Base-by-base conservation (phyloP, 2,888 invertebrate genomes). In the Antheraea yamamai region DNA sequence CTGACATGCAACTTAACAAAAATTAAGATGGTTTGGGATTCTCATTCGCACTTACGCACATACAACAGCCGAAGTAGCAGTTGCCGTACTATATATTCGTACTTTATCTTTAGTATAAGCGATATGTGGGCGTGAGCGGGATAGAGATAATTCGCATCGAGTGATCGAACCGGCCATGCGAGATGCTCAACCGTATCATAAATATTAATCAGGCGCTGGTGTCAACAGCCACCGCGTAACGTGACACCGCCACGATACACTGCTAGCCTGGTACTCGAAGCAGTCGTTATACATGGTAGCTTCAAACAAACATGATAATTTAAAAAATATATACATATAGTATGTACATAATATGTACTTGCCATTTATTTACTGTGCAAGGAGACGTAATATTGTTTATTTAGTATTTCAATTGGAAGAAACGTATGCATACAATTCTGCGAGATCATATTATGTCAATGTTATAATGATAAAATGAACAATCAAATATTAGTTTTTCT, bases 171-270 rank as follows among this genome's bases (percentile, higher is more conserved):
- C 92, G 93, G 93, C 94, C 95, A 93, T 94, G 91, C 95, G 93
- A 95, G 95, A 95, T 95, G 93, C 92, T 94, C 93, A 91, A 92
- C 88, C 92, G 92, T 94, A 95, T 95, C 95, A 95, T 95, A 95
- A 95, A 95, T 95, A 95, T 95, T 95, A 95, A 95, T 95, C 95
- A 95, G 94, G 93, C 95, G 89, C 92, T 94, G 95, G 95, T 94
- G 95, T 95, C 95, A 94, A 95, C 95, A 94, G 95, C 95, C 95
- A 94, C 94, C 91, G 93, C 94, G 95, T 94, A 94, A 94, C 94
- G 92, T 91, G 94, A 94, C 91, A 94, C 92, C 91, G 90, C 90
- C 84, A 86, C 92, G 91, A 93, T 91, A 90, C 91, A 88, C 91
- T 93, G 91, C 86, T 87, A 85, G 91, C 92, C 92, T 93, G 91